These are phyloP conservation scores for Limonius californicus DNA, from an alignment of 1,140 invertebrate genomes.

Conservation along the genomic window DNA sequence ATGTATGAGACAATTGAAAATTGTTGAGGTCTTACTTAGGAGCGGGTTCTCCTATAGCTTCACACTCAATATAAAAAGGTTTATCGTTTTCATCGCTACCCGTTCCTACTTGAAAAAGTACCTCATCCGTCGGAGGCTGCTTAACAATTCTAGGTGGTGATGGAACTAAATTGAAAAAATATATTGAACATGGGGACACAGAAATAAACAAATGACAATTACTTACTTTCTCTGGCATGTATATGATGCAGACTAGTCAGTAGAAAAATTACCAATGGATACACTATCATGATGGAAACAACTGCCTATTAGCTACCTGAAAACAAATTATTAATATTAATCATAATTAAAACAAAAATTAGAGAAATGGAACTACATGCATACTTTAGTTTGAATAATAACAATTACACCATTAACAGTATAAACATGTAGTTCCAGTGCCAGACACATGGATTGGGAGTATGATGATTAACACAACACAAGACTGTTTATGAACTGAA, in stretches of 20 bases:
- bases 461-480: too few species aligned
- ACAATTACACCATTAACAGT: too few species aligned
- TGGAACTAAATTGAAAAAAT: slow-evolving; percentile 59
- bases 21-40: slow-evolving; percentile 61
- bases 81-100: slow-evolving; percentile 85
- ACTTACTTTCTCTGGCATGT: slow-evolving; percentile 4
- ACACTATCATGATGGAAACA: not conserved
- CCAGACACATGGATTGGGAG: too few species aligned
- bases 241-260: not conserved
- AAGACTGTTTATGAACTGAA: too few species aligned
- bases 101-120: slow-evolving; percentile 85
- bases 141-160: slow-evolving; percentile 85
- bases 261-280: not conserved
- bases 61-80: slow-evolving; percentile 92
- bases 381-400: too few species aligned
- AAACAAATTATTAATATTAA: not conserved
- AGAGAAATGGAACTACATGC: not conserved
- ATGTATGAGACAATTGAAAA: not conserved
- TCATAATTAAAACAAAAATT: not conserved
- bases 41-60: slow-evolving; percentile 86
- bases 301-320: not conserved
- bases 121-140: slow-evolving; percentile 84
- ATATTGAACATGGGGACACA: too few species aligned
- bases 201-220: too few species aligned
- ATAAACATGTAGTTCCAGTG: too few species aligned